phyloP scores from a whole-genome alignment of 2,113 vertebrate genomes.

The Ictalurus punctatus region DNA sequence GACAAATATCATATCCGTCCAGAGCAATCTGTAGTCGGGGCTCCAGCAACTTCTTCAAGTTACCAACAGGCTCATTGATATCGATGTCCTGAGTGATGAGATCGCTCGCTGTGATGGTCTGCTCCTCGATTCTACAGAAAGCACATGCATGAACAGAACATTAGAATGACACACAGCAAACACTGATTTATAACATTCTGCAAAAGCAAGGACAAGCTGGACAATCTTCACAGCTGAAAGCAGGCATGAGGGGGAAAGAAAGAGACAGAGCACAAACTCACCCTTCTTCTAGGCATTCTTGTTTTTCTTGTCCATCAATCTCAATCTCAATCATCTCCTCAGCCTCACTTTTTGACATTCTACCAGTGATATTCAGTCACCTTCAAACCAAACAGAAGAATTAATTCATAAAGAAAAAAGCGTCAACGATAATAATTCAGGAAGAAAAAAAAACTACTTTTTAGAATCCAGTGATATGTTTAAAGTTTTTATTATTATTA shows the following conservation, averaged over 20 bases:
- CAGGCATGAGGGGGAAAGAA: not conserved
- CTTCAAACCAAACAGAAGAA: conserved; percentile 12
- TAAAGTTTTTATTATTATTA: not conserved
- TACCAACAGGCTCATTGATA: conserved; percentile 95
- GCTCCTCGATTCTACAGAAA: conserved; percentile 85
- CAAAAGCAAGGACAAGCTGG: not conserved
- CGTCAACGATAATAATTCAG: not conserved
- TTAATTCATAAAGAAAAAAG: not conserved
- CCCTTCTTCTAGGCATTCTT: conserved; percentile 95
- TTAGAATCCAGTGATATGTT: not conserved
- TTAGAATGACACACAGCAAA: too few relatives aligned
- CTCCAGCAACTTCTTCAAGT: conserved; percentile 95
- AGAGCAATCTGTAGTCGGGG: conserved; percentile 90
- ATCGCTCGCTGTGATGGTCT: conserved; percentile 89
- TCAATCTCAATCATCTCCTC: conserved; percentile 99
- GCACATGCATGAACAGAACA: conserved; percentile 28
- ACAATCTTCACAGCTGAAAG: not conserved
- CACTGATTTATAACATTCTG: not conserved
- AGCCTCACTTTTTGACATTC: conserved; percentile 93
- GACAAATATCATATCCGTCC: conserved; percentile 92
- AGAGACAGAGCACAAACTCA: conserved; percentile 57
- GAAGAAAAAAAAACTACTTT: not conserved
- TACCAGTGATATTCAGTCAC: conserved; percentile 52
- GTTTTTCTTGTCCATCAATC: conserved; percentile 94
- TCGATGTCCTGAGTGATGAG: conserved; percentile 97